A percentile compares a stretch with the other conserved stretches of the same genome.
phyloP scores from a whole-genome alignment of 1,140 invertebrate species.

The Drosophila malerkotliana region DNA sequence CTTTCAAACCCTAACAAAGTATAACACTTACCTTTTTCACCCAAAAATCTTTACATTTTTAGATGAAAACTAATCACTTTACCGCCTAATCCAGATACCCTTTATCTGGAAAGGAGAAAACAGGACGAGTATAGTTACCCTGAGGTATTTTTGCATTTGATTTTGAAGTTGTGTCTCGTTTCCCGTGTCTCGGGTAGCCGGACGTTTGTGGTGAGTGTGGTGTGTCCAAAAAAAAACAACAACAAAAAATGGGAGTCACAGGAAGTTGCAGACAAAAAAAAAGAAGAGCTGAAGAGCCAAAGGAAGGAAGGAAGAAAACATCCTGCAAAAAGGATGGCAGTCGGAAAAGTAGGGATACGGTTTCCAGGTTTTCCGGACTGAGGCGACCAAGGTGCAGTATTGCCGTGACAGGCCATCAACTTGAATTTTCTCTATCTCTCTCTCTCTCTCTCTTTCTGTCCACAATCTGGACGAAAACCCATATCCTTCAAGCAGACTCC shows the following conservation, averaged over 20 bases:
- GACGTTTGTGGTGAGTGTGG: constrained; percentile 14
- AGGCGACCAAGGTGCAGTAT: constrained; percentile 40
- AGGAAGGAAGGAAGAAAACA: constrained; percentile 5
- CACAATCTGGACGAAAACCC: constrained; percentile 2
- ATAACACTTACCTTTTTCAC: too few species aligned
- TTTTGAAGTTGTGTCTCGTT: constrained; percentile 54
- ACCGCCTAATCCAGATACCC: not conserved
- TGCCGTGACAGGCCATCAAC: constrained; percentile 69
- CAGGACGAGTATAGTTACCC: constrained; percentile 34
- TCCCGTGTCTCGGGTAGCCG: not conserved
- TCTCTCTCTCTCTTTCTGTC: not conserved
- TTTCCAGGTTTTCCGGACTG: constrained; percentile 22
- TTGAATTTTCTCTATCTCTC: constrained; percentile 22
- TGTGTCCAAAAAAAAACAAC: not conserved
- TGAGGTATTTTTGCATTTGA: constrained; percentile 68
- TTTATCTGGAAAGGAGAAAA: constrained; percentile 3
- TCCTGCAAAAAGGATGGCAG: not conserved
- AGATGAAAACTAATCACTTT: not conserved
- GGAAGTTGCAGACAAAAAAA: not conserved
- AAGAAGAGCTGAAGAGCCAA: not conserved
- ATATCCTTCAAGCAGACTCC: not conserved
- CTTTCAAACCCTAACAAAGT: too few species aligned
- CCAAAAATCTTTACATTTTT: not conserved
- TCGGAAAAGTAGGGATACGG: constrained; percentile 10
- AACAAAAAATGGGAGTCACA: not conserved